Percentiles rank a stretch among this genome's conserved stretches.
Evolutionary conservation across 2,797 vertebrate genomes (phyloP).

Genomic region (Echiichthys vipera): DNA sequence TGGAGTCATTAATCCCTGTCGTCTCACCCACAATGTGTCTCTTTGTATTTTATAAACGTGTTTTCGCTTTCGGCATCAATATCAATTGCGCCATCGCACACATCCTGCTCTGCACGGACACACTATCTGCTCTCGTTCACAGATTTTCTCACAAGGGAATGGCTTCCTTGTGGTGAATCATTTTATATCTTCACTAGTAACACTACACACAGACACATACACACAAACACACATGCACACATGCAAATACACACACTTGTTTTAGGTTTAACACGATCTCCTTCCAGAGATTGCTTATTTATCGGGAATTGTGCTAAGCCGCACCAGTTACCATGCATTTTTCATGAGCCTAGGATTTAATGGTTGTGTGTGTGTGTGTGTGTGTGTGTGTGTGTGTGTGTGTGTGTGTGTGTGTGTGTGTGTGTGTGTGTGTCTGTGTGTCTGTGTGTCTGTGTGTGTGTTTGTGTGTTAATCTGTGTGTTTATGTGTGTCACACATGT

Average conservation of each 20-base stretch:
- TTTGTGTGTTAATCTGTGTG: too few relatives aligned
- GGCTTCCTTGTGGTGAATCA: slow-evolving; percentile 53
- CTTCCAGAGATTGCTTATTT: slow-evolving; percentile 79
- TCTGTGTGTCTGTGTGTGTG: slow-evolving; percentile 48
- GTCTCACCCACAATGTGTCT: slow-evolving; percentile 35
- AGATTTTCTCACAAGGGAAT: slow-evolving; percentile 47
- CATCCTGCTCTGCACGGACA: slow-evolving; percentile 26
- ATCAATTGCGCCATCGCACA: slow-evolving; percentile 24
- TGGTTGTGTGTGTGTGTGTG: slow-evolving; percentile 55
- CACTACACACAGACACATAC: neutral
- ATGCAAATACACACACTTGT: slow-evolving; percentile 41
- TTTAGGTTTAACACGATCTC: slow-evolving; percentile 70
- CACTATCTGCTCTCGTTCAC: slow-evolving; percentile 47
- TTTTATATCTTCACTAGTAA: slow-evolving; percentile 53
- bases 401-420: slow-evolving; percentile 52
- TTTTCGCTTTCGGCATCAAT: slow-evolving; percentile 15
- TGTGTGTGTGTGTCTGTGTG: slow-evolving; percentile 15
- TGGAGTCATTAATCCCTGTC: slow-evolving; percentile 63
- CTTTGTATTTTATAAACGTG: slow-evolving; percentile 36
- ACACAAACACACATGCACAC: neutral
- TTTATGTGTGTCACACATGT: too few relatives aligned
- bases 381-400: slow-evolving; percentile 15
- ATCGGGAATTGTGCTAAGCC: slow-evolving; percentile 78
- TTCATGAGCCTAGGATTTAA: slow-evolving; percentile 80
- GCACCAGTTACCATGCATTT: slow-evolving; percentile 81